Evolutionary conservation across 2,888 invertebrate species (phyloP).

Genomic region (Onchidella celtica): DNA sequence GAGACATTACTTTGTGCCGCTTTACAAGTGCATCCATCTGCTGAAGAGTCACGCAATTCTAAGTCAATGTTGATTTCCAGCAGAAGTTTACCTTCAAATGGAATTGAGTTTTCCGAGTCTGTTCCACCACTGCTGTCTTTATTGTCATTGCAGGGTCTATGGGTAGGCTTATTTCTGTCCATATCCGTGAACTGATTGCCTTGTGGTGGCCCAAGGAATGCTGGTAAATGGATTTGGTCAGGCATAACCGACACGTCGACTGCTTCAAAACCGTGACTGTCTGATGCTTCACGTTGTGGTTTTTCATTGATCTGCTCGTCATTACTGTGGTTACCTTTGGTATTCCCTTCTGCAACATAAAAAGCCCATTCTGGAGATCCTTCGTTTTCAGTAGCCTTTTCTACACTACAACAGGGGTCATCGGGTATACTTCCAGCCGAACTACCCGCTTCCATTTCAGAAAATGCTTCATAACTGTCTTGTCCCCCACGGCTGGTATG

Average conservation of each 20-base stretch:
- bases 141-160: neutral
- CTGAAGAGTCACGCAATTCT: neutral
- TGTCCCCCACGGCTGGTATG: no score
- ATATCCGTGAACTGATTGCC: neutral
- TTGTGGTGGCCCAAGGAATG: neutral
- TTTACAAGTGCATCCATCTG: neutral
- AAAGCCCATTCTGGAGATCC: no score
- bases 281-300: no score
- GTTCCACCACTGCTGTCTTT: neutral
- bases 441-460: no score
- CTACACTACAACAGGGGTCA: no score
- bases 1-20: neutral
- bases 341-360: no score
- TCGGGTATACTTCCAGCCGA: no score
- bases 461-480: no score
- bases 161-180: neutral
- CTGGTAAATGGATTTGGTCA: neutral
- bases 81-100: neutral
- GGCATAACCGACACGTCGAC: neutral
- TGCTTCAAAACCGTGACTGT: no score
- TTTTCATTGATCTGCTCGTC: no score
- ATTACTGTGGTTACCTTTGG: no score
- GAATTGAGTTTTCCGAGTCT: neutral
- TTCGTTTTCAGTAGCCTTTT: no score
- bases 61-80: slow-evolving; percentile 26